Conservation (phyloP, 2,888 invertebrate species). For the Eristalis arbustorum region DNA sequence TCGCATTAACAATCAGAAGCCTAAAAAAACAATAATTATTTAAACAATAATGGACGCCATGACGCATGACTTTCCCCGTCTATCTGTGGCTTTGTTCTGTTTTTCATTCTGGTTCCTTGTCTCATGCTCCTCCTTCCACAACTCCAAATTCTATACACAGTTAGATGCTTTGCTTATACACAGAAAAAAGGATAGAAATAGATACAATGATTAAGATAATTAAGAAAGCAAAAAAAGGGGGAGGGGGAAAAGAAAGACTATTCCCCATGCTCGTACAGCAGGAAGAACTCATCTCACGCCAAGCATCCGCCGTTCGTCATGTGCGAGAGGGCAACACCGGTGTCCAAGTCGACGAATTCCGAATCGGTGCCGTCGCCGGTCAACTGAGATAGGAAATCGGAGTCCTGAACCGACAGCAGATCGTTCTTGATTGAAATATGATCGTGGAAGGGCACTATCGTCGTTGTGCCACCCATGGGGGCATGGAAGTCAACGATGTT, state of each 20-base stretch:
- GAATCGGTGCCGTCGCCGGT: constrained; percentile 75
- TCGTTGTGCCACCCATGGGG: constrained; percentile 73
- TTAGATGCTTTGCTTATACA: constrained; percentile 32
- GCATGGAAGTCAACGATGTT: constrained; percentile 74
- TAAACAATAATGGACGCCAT: constrained; percentile 65
- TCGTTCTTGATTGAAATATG: constrained; percentile 78
- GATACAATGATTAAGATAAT: constrained; percentile 58
- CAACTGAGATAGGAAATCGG: constrained; percentile 77
- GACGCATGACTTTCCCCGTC: constrained; percentile 39
- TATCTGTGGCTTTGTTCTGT: constrained; percentile 62
- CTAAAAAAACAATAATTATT: constrained; percentile 7
- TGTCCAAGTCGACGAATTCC: constrained; percentile 80
- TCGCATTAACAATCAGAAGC: constrained; percentile 21
- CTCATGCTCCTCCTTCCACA: background rate
- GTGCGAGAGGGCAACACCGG: constrained; percentile 76
- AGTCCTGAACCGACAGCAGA: constrained; percentile 74
- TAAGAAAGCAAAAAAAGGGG: constrained; percentile 42
- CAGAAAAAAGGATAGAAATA: constrained; percentile 3
- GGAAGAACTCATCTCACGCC: constrained; percentile 76
- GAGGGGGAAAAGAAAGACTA: constrained; percentile 36
- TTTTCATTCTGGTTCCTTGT: constrained; percentile 17
- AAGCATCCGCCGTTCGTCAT: constrained; percentile 79
- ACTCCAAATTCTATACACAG: constrained; percentile 36
- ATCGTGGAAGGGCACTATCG: constrained; percentile 76
- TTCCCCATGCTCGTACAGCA: constrained; percentile 47